Conservation (phyloP, 2,113 vertebrate genomes). For the Hystrix brachyura region DNA sequence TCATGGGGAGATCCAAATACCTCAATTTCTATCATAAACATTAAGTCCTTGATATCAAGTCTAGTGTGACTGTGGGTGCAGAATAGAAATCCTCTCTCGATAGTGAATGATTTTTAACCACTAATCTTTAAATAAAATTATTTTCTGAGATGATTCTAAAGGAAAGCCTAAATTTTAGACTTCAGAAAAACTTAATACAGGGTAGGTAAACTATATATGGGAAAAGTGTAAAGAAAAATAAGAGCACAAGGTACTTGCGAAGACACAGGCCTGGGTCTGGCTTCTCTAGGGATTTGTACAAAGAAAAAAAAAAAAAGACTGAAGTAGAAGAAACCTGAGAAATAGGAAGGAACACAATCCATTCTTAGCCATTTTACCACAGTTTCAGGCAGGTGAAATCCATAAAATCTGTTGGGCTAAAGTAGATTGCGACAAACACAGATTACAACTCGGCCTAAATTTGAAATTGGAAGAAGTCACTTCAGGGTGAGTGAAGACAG, state of each 20-base stretch:
- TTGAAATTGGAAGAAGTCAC: not conserved
- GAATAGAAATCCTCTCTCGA: not conserved
- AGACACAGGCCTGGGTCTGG: not conserved
- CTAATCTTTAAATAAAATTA: not conserved
- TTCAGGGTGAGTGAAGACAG: not conserved
- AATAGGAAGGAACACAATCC: not conserved
- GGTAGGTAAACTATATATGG: not conserved
- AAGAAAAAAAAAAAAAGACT: not conserved
- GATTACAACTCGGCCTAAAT: not conserved
- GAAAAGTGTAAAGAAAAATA: not conserved
- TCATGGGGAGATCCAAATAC: not conserved
- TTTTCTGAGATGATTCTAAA: conserved; percentile 29
- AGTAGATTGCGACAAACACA: not conserved
- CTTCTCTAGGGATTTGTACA: not conserved
- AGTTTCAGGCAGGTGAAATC: not conserved
- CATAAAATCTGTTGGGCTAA: not conserved
- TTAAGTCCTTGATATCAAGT: not conserved
- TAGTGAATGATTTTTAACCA: not conserved
- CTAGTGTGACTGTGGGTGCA: not conserved
- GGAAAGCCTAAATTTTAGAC: not conserved
- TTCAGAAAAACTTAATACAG: not conserved
- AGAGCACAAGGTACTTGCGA: not conserved
- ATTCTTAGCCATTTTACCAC: not conserved
- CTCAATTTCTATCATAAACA: conserved; percentile 47
- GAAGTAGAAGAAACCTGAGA: not conserved